These are phyloP conservation scores for Campylomormyrus tamandua DNA, from an alignment of 2,113 vertebrate species.

Conservation along the genomic window DNA sequence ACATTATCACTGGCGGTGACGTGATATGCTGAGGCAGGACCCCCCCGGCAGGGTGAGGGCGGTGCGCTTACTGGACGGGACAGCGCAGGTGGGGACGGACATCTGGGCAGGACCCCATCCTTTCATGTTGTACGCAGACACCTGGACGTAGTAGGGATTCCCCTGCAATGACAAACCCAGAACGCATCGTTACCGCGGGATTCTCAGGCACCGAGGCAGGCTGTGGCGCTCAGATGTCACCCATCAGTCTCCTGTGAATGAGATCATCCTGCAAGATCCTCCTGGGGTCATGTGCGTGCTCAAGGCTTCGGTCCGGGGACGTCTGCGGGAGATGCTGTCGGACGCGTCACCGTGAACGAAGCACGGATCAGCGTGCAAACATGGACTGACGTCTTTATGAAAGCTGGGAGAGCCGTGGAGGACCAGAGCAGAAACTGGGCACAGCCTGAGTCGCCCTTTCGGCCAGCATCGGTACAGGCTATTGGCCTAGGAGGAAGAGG, in stretches of 20 bases:
- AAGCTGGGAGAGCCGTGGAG: background rate
- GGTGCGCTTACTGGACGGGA: slow-evolving; percentile 76
- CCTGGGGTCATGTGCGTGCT: background rate
- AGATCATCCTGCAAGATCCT: background rate
- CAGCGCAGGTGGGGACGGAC: slow-evolving; percentile 66
- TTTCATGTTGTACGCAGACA: slow-evolving; percentile 87
- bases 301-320: background rate
- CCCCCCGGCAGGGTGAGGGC: background rate
- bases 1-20: background rate
- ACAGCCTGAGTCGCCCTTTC: background rate
- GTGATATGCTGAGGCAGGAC: background rate
- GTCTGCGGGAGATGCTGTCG: background rate
- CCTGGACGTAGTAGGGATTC: slow-evolving; percentile 69
- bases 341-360: background rate
- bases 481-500: background rate
- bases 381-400: background rate
- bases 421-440: background rate
- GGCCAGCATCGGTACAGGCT: background rate
- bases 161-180: slow-evolving; percentile 54
- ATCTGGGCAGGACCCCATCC: slow-evolving; percentile 72
- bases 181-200: background rate
- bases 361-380: background rate
- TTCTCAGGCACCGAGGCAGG: background rate
- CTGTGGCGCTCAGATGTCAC: background rate
- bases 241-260: background rate